phyloP scores from a whole-genome alignment of 2,888 invertebrate species.

The Sylvicola cinctus region DNA sequence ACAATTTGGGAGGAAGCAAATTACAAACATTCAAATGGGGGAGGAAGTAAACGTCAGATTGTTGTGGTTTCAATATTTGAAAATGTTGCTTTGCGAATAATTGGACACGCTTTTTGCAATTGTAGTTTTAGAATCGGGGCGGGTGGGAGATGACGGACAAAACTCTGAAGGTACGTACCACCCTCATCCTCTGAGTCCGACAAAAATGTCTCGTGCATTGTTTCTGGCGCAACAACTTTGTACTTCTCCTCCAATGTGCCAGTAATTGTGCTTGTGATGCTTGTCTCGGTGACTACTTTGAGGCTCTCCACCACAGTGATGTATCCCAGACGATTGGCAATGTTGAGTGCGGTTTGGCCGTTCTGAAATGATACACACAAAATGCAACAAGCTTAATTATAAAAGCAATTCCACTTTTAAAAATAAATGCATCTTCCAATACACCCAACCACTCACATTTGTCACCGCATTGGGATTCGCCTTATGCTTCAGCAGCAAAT shows the following conservation, averaged over 20 bases:
- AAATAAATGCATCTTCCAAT: neutral
- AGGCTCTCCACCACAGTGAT: conserved; percentile 95
- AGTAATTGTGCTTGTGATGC: conserved; percentile 40
- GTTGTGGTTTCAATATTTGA: too few species aligned
- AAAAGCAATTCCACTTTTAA: too few species aligned
- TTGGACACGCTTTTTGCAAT: too few species aligned
- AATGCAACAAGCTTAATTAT: conserved; percentile 1
- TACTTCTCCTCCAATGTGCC: conserved; percentile 74
- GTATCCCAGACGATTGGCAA: conserved; percentile 92
- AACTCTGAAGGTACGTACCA: conserved; percentile 35
- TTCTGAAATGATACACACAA: conserved; percentile 36
- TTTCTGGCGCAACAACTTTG: conserved; percentile 91
- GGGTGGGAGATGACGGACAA: too few species aligned
- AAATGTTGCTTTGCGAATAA: too few species aligned
- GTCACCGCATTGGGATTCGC: conserved; percentile 91
- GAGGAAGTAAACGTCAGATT: too few species aligned
- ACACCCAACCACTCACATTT: conserved; percentile 45
- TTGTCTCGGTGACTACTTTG: conserved; percentile 73
- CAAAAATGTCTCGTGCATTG: conserved; percentile 97
- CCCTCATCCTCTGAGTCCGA: conserved; percentile 99
- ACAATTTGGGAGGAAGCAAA: too few species aligned
- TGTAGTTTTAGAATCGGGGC: too few species aligned
- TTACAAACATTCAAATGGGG: too few species aligned
- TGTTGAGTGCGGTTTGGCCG: conserved; percentile 90
- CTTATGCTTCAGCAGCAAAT: conserved; percentile 72